Conservation (phyloP, 2,888 invertebrate genomes). For the Tyria jacobaeae region DNA sequence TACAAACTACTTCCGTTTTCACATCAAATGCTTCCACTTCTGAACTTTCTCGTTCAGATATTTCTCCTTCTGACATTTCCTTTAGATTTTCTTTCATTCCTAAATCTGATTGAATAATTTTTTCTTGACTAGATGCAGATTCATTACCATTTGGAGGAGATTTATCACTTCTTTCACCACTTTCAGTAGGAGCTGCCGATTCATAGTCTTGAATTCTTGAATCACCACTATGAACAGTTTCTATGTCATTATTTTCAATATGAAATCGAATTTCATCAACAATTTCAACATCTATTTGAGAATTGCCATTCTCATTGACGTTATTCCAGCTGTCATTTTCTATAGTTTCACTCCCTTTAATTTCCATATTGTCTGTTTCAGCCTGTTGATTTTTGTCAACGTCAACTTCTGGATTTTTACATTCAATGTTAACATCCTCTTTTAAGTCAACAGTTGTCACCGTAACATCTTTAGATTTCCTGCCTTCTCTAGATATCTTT, state of each 20-base stretch:
- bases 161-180: not conserved
- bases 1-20: slow-evolving; percentile 82
- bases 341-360: slow-evolving; percentile 5
- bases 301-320: not conserved
- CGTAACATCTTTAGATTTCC: slow-evolving; percentile 4
- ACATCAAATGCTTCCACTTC: slow-evolving; percentile 70
- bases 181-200: not conserved
- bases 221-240: slow-evolving; percentile 1
- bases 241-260: slow-evolving; percentile 12
- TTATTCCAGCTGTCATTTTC: slow-evolving; percentile 1
- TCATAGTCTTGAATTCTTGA: not conserved
- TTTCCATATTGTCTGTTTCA: slow-evolving; percentile 2
- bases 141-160: not conserved
- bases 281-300: slow-evolving; percentile 11
- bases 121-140: not conserved
- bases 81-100: slow-evolving; percentile 28
- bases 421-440: not conserved
- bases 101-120: slow-evolving; percentile 12
- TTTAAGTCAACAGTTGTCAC: not conserved
- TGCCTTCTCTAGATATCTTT: slow-evolving; percentile 5
- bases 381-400: not conserved
- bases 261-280: slow-evolving; percentile 11
- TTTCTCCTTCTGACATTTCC: slow-evolving; percentile 72
- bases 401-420: not conserved
- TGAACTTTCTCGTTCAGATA: slow-evolving; percentile 69